These are phyloP conservation scores for Drosophila willistoni DNA, from an alignment of 1,140 invertebrate genomes.

Conservation along the genomic window DNA sequence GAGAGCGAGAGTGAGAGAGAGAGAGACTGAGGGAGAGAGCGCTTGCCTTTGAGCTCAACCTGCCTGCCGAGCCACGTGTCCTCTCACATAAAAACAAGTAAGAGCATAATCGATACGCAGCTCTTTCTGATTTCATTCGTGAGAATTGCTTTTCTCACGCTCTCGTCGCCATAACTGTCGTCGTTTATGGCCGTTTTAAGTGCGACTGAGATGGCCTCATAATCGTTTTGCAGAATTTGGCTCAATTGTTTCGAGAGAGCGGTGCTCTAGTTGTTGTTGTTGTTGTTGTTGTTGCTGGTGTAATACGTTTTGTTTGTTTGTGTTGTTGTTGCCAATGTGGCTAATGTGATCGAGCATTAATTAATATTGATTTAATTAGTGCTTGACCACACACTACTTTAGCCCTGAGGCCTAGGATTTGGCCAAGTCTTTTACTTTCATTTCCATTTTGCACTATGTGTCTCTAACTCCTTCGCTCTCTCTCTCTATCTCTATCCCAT, in stretches of 20 bases:
- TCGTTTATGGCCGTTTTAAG: slow-evolving; percentile 81
- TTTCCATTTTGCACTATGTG: background rate
- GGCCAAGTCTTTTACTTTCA: background rate
- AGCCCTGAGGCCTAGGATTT: background rate
- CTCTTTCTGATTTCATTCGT: slow-evolving; percentile 70
- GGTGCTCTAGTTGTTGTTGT: slow-evolving; percentile 18
- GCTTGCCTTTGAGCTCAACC: slow-evolving; percentile 27
- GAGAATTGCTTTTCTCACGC: slow-evolving; percentile 79
- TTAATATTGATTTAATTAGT: slow-evolving; percentile 76
- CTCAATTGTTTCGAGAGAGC: slow-evolving; percentile 69
- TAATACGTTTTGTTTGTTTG: slow-evolving; percentile 46
- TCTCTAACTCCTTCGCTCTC: background rate
- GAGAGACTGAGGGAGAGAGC: slow-evolving; percentile 31
- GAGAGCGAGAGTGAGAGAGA: slow-evolving; percentile 23
- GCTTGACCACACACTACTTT: slow-evolving; percentile 32
- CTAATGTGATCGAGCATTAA: slow-evolving; percentile 45
- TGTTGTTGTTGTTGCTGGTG: slow-evolving; percentile 27
- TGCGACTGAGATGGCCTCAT: slow-evolving; percentile 83
- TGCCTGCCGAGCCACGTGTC: slow-evolving; percentile 62
- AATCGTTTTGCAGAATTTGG: slow-evolving; percentile 80
- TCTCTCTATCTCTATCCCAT: slow-evolving; percentile 10
- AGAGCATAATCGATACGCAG: slow-evolving; percentile 79
- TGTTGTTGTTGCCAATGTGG: slow-evolving; percentile 50
- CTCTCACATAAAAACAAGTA: slow-evolving; percentile 75
- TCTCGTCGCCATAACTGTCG: slow-evolving; percentile 79